These are phyloP conservation scores for Lipotes vexillifer DNA, from an alignment of 2,113 vertebrate species.

Conservation along the genomic window DNA sequence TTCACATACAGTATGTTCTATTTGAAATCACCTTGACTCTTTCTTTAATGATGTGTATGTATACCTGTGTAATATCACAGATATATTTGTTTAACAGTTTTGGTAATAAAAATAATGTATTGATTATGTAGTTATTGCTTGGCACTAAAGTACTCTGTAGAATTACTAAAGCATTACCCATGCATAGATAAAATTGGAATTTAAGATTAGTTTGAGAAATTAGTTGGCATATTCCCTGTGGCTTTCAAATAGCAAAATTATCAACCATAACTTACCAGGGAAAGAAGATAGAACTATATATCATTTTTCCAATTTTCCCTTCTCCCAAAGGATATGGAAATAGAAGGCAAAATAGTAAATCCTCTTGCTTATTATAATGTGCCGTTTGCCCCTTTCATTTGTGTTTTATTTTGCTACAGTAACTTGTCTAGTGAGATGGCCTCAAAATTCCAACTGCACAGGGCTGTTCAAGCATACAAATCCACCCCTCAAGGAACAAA, in stretches of 20 bases:
- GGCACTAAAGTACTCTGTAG: not conserved
- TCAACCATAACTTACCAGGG: not conserved
- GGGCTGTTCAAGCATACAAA: conserved; percentile 1
- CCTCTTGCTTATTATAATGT: conserved; percentile 5
- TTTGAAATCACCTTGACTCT: not conserved
- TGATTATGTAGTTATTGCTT: not conserved
- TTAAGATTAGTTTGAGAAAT: conserved; percentile 13
- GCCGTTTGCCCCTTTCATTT: conserved; percentile 39
- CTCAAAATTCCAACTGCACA: not conserved
- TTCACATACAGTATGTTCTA: not conserved
- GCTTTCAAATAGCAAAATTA: conserved; percentile 3
- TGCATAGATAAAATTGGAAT: not conserved
- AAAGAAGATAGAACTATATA: not conserved
- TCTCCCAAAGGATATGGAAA: not conserved
- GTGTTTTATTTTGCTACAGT: conserved; percentile 48
- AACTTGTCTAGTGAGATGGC: not conserved
- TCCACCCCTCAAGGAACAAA: not conserved
- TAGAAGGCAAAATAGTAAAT: conserved; percentile 19
- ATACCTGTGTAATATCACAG: not conserved
- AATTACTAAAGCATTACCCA: not conserved
- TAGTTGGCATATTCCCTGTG: not conserved
- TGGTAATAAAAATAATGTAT: not conserved
- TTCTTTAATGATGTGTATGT: not conserved
- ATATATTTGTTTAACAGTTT: not conserved
- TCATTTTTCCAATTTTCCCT: not conserved